Evolutionary conservation across 2,113 vertebrate species (phyloP).

Genomic region (Heptranchias perlo): DNA sequence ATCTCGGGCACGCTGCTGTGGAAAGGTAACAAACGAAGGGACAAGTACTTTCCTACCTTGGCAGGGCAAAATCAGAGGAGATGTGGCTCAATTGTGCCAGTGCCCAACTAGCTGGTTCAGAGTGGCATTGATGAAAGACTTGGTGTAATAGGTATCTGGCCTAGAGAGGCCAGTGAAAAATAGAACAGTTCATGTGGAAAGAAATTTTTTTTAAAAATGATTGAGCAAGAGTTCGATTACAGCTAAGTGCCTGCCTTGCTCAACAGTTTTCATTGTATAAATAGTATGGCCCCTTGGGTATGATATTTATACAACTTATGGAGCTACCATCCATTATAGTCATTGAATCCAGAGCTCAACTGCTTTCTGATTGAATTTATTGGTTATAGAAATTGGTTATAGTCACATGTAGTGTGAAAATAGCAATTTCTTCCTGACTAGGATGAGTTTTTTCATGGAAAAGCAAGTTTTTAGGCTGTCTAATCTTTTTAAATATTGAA

Average conservation of each 20-base stretch:
- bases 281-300: neutral
- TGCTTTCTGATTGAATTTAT: neutral
- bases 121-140: neutral
- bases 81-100: neutral
- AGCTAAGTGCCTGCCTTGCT: neutral
- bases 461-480: neutral
- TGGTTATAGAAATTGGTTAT: neutral
- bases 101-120: neutral
- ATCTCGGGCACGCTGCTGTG: neutral
- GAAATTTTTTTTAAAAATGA: neutral
- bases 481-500: neutral
- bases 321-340: neutral
- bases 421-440: neutral
- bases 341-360: neutral
- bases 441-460: neutral
- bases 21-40: neutral
- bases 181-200: neutral
- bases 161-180: neutral
- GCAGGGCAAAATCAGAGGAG: neutral
- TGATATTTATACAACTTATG: neutral
- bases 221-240: neutral
- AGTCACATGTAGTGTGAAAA: neutral
- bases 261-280: neutral
- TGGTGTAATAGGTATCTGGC: neutral
- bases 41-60: neutral